phyloP scores from a whole-genome alignment of 2,797 vertebrate species.

The Megaceryle alcyon region DNA sequence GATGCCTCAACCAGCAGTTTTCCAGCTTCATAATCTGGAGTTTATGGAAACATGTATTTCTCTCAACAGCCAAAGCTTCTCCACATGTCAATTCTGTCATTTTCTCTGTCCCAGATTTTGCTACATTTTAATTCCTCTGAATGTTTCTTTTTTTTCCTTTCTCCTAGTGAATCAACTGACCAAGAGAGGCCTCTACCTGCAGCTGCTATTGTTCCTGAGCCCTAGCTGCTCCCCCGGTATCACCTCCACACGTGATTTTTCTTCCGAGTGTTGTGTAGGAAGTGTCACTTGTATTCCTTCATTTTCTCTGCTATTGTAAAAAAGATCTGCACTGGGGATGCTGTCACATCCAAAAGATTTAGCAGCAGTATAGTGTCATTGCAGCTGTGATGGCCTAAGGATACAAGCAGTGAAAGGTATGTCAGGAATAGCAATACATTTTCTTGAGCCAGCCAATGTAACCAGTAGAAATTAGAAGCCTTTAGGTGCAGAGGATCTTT shows the following conservation, averaged over 20 bases:
- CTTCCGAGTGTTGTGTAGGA: neutral
- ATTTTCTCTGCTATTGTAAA: neutral
- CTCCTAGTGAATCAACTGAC: neutral
- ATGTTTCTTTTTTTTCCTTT: neutral
- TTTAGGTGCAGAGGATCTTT: neutral
- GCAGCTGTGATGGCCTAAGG: neutral
- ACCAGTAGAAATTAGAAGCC: neutral
- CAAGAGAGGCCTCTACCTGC: neutral
- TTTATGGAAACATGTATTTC: neutral
- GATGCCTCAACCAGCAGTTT: neutral
- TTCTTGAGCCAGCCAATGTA: neutral
- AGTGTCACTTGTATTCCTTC: neutral
- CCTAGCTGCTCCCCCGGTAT: neutral
- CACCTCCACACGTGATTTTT: neutral
- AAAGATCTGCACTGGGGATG: neutral
- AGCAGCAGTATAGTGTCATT: neutral
- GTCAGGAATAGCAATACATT: neutral
- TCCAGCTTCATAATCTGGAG: neutral
- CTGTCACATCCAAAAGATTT: neutral
- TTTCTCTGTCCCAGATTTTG: neutral
- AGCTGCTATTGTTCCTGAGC: fast-evolving
- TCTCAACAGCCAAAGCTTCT: neutral
- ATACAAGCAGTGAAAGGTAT: neutral
- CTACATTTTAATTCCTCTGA: neutral
- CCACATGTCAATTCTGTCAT: neutral